phyloP scores from a whole-genome alignment of 2,888 invertebrate species.

The Agrochola lychnidis region DNA sequence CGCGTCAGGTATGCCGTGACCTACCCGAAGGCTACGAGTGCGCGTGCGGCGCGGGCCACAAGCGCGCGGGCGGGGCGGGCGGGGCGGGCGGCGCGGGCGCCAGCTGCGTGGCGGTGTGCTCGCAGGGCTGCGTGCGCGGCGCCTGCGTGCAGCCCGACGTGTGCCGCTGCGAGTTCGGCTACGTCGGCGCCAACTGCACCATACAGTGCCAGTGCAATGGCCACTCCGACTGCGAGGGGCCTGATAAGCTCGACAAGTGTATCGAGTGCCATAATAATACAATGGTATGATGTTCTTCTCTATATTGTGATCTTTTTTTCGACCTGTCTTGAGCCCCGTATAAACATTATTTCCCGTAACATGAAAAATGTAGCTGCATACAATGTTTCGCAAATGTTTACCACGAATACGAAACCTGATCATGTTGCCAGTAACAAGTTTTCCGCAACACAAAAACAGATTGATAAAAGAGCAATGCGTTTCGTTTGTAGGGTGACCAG shows the following conservation, averaged over 20 bases:
- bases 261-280: slow-evolving; percentile 97
- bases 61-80: slow-evolving; percentile 47
- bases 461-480: not conserved
- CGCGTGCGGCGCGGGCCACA: slow-evolving; percentile 93
- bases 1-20: slow-evolving; percentile 93
- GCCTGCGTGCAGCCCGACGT: slow-evolving; percentile 95
- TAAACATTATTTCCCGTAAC: no score
- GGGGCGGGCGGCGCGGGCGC: slow-evolving; percentile 72
- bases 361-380: no score
- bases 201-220: slow-evolving; percentile 98
- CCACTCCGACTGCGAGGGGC: slow-evolving; percentile 97
- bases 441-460: no score
- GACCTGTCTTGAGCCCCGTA: not conserved
- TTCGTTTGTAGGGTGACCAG: slow-evolving; percentile 93
- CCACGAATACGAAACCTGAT: no score
- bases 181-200: slow-evolving; percentile 98
- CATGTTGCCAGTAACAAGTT: no score
- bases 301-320: not conserved
- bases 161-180: slow-evolving; percentile 98
- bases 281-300: slow-evolving; percentile 89
- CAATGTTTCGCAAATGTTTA: no score
- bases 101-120: slow-evolving; percentile 95
- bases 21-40: slow-evolving; percentile 95
- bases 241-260: slow-evolving; percentile 95
- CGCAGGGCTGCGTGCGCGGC: slow-evolving; percentile 96